phyloP scores from a whole-genome alignment of 2,797 vertebrate species.

The Australoheros facetus region DNA sequence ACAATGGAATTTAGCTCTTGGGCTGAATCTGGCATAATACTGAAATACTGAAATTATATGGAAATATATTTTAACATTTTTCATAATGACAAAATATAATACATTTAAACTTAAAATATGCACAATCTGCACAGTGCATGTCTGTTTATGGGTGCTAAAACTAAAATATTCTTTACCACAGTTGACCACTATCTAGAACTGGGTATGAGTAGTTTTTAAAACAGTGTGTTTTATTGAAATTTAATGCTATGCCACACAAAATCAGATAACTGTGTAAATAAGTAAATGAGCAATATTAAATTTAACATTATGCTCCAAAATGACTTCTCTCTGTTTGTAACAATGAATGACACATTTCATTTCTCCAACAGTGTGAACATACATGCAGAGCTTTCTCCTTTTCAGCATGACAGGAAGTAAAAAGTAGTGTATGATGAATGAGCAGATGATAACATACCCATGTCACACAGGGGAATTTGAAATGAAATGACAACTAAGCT shows the following conservation, averaged over 20 bases:
- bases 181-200: background rate
- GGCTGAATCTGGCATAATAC: background rate
- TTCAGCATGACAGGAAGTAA: slow-evolving; percentile 1
- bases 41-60: background rate
- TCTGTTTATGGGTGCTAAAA: background rate
- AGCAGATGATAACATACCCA: slow-evolving; percentile 2
- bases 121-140: background rate
- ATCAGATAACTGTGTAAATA: slow-evolving; percentile 7
- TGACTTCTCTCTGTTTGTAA: background rate
- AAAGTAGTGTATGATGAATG: slow-evolving; percentile 32
- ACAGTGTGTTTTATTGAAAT: background rate
- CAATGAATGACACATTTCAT: slow-evolving; percentile 32
- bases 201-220: background rate
- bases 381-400: slow-evolving; percentile 5
- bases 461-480: slow-evolving; percentile 14
- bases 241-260: background rate
- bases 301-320: background rate
- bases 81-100: background rate
- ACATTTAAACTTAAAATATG: background rate
- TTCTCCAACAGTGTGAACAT: slow-evolving; percentile 1
- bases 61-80: background rate
- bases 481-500: slow-evolving; percentile 19
- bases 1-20: background rate
- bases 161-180: background rate
- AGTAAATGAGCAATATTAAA: slow-evolving; percentile 1